A percentile compares a stretch with the other conserved stretches of the same genome.
phyloP scores from a whole-genome alignment of 2,888 invertebrate species.

The Lycocerus yunnanus region DNA sequence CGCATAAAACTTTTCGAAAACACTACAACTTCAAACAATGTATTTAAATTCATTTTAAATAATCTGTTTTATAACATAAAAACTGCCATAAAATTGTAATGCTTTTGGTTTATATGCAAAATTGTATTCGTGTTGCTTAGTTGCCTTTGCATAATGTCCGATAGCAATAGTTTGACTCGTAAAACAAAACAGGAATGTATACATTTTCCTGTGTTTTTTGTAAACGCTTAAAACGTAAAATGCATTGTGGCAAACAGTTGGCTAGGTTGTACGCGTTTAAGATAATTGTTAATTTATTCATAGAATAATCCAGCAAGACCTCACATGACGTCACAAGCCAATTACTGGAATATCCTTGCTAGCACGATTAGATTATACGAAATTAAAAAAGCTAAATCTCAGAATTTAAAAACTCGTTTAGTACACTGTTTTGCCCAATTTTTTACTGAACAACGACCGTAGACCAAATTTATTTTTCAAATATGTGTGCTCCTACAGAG shows the following conservation, averaged over 20 bases:
- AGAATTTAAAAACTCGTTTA: slow-evolving; percentile 45
- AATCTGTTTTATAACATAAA: not conserved
- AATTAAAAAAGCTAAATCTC: slow-evolving; percentile 49
- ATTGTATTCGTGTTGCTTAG: not conserved
- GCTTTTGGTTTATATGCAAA: not conserved
- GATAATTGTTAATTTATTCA: slow-evolving; percentile 52
- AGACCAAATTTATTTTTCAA: not conserved
- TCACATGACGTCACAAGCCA: slow-evolving; percentile 45
- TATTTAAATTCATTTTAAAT: not conserved
- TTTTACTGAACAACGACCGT: not conserved
- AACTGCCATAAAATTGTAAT: not conserved
- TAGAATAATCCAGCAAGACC: slow-evolving; percentile 46
- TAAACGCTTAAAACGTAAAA: slow-evolving; percentile 8
- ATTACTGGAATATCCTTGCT: slow-evolving; percentile 46
- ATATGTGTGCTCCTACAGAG: not conserved
- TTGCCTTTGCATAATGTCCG: not conserved
- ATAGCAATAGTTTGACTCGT: not conserved
- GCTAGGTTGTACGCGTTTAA: slow-evolving; percentile 45
- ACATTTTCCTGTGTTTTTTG: not conserved
- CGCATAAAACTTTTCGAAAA: not conserved
- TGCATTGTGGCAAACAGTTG: slow-evolving; percentile 32
- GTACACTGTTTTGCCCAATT: slow-evolving; percentile 33
- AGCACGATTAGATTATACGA: slow-evolving; percentile 47
- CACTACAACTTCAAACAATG: not conserved
- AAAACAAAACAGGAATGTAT: slow-evolving; percentile 4